Evolutionary conservation across 1,140 invertebrate species (phyloP).

Genomic region (Ganaspis sp.): DNA sequence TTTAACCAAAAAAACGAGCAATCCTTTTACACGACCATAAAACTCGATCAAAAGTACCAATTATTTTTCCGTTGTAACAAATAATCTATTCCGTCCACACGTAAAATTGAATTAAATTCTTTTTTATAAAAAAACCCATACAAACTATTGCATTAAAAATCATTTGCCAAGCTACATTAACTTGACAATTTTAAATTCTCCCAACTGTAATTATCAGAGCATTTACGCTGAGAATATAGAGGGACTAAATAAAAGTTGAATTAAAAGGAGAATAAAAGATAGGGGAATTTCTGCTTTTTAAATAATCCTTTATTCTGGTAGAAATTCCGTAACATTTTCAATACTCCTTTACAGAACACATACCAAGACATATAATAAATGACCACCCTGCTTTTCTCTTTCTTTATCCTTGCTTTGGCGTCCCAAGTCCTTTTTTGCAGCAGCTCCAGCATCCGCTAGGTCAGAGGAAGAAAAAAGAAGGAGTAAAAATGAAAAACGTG

Average conservation of each 20-base stretch:
- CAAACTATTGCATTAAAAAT: too few species aligned
- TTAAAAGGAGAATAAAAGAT: not conserved
- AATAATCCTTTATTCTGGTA: not conserved
- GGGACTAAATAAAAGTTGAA: not conserved
- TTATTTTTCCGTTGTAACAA: too few species aligned
- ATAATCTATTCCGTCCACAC: too few species aligned
- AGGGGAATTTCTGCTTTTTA: not conserved
- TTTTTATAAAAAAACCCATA: too few species aligned
- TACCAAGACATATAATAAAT: slow-evolving; percentile 8
- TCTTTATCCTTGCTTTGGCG: not conserved
- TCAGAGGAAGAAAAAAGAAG: slow-evolving; percentile 21
- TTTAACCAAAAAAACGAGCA: too few species aligned
- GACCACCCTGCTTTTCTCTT: not conserved
- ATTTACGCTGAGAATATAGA: not conserved
- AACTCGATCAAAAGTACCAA: too few species aligned
- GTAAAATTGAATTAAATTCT: too few species aligned
- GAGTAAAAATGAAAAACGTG: slow-evolving; percentile 31
- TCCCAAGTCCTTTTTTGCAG: not conserved
- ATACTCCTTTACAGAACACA: not conserved
- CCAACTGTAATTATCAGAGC: not conserved
- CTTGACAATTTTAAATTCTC: too few species aligned
- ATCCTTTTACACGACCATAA: too few species aligned
- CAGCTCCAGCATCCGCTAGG: slow-evolving; percentile 11
- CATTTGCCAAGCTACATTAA: too few species aligned
- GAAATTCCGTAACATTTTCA: not conserved